These are phyloP conservation scores for Pelochelys cantorii DNA, from an alignment of 2,797 vertebrate species.

Conservation along the genomic window DNA sequence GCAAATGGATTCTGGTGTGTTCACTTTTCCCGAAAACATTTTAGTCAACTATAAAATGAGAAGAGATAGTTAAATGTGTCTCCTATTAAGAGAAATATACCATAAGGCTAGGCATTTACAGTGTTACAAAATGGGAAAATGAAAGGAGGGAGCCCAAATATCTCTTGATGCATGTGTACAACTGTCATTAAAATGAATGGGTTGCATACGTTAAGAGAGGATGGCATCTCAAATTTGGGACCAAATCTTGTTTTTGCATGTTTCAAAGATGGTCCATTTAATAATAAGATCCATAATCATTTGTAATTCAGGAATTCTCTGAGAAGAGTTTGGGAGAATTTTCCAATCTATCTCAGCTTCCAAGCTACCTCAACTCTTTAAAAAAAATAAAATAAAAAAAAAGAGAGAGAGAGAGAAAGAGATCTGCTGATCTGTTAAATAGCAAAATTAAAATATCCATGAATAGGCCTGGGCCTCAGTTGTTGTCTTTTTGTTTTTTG, in stretches of 20 bases:
- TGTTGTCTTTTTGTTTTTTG: not conserved
- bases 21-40: slow-evolving; percentile 26
- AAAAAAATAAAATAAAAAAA: too few relatives aligned
- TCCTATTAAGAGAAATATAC: slow-evolving; percentile 51
- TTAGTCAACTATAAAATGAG: slow-evolving; percentile 46
- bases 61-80: slow-evolving; percentile 52
- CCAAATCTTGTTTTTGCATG: not conserved
- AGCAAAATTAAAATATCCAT: not conserved
- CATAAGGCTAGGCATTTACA: slow-evolving; percentile 40
- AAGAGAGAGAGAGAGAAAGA: too few relatives aligned
- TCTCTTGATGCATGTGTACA: not conserved
- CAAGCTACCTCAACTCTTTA: too few relatives aligned
- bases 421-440: not conserved
- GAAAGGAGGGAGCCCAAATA: slow-evolving; percentile 10
- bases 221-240: slow-evolving; percentile 18
- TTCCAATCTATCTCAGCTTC: not conserved
- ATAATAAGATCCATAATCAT: not conserved
- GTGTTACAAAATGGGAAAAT: slow-evolving; percentile 45
- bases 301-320: not conserved
- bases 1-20: slow-evolving; percentile 9
- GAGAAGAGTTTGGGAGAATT: not conserved
- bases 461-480: not conserved
- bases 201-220: not conserved
- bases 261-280: not conserved
- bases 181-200: slow-evolving; percentile 50